These are phyloP conservation scores for Brachionus asplanchnoidis DNA, from an alignment of 1,140 invertebrate genomes.

Conservation along the genomic window DNA sequence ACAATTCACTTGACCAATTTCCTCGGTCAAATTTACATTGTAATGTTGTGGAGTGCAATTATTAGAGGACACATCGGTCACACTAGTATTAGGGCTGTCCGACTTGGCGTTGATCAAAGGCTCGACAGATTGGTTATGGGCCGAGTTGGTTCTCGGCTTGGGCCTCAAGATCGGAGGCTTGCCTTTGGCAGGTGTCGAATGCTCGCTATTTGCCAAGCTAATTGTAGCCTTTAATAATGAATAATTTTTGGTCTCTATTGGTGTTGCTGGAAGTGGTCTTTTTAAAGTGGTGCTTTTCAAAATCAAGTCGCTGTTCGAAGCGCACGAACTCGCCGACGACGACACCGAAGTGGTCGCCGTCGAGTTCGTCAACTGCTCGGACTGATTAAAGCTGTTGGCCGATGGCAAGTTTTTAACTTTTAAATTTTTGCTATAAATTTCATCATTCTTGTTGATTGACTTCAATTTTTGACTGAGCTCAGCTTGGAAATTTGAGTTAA, in stretches of 20 bases:
- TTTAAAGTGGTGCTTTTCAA: not conserved
- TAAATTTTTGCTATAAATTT: conserved; percentile 35
- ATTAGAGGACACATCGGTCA: conserved; percentile 34
- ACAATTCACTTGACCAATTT: not conserved
- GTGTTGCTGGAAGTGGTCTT: not conserved
- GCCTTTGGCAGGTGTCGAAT: not conserved
- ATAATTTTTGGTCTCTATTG: conserved; percentile 20
- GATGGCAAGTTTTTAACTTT: conserved; percentile 28
- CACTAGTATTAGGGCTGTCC: conserved; percentile 11
- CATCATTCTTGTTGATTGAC: conserved; percentile 18
- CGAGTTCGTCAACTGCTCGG: conserved; percentile 19
- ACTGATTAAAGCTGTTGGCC: not conserved
- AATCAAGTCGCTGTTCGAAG: conserved; percentile 23
- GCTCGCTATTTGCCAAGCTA: not conserved
- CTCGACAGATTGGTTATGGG: conserved; percentile 1
- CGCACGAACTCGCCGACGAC: conserved; percentile 12
- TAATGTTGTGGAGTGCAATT: conserved; percentile 36
- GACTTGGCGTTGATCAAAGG: conserved; percentile 3
- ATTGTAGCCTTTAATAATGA: conserved; percentile 2
- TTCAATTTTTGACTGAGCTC: conserved; percentile 40
- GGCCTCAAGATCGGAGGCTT: conserved; percentile 5
- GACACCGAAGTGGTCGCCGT: conserved; percentile 39
- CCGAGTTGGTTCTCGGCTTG: conserved; percentile 16
- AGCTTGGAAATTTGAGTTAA: not conserved
- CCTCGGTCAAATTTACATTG: conserved; percentile 11